Evolutionary conservation across 2,797 vertebrate genomes (phyloP).

Genomic region (Peromyscus attwateri): DNA sequence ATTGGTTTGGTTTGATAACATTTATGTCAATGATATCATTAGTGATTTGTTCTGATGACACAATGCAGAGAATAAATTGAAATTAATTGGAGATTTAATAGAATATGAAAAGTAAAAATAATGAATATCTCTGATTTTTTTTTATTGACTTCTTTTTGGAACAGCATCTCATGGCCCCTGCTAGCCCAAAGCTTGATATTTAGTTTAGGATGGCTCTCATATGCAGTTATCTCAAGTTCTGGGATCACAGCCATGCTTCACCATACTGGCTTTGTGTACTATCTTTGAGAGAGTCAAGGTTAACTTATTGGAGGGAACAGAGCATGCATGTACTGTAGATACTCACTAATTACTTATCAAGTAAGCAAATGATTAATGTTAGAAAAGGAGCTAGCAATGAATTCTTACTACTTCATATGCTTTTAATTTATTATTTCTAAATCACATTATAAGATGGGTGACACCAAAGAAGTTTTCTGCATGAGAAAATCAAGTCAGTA

Average conservation of each 20-base stretch:
- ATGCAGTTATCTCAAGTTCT: not conserved
- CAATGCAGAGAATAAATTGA: not conserved
- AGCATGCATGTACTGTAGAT: not conserved
- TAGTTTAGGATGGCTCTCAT: not conserved
- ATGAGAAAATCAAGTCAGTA: not conserved
- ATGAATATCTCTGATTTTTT: not conserved
- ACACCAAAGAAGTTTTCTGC: not conserved
- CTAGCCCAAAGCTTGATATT: not conserved
- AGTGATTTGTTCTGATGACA: not conserved
- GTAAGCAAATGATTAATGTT: not conserved
- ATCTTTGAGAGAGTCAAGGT: not conserved
- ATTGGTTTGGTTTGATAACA: not conserved
- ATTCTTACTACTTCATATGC: not conserved
- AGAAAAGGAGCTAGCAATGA: not conserved
- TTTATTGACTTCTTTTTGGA: not conserved
- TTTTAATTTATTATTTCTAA: conserved; percentile 6
- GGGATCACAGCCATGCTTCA: not conserved
- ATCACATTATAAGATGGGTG: not conserved
- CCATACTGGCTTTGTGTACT: not conserved
- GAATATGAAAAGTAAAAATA: not conserved
- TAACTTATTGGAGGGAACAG: not conserved
- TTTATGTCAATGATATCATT: not conserved
- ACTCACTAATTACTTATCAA: not conserved
- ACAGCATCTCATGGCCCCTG: not conserved
- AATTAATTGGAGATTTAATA: not conserved